Percentiles rank a stretch among this genome's conserved stretches.
These are phyloP conservation scores for Penelope pileata DNA, from an alignment of 2,113 vertebrate species.

Conservation along the genomic window DNA sequence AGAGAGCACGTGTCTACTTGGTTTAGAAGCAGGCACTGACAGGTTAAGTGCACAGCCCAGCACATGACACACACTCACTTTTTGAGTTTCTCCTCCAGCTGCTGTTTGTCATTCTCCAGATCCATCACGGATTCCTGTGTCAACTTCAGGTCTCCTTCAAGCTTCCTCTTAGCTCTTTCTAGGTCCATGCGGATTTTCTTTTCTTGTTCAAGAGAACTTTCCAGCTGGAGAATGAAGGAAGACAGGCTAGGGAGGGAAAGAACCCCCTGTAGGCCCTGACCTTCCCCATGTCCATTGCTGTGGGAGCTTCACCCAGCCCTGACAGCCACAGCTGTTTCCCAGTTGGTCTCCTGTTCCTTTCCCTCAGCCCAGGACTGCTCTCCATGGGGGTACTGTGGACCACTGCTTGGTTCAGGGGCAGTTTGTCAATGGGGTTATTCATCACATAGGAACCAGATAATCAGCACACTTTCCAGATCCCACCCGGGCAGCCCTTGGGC, in stretches of 20 bases:
- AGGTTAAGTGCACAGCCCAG: neutral
- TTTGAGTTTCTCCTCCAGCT: constrained; percentile 92
- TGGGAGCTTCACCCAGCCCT: neutral
- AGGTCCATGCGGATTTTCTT: constrained; percentile 94
- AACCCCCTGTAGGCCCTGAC: neutral
- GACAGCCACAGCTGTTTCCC: neutral
- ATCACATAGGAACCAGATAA: neutral
- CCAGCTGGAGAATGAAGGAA: constrained; percentile 77
- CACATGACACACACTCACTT: constrained; percentile 77
- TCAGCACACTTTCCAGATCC: rapidly evolving
- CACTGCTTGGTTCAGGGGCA: neutral
- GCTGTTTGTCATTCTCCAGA: constrained; percentile 92
- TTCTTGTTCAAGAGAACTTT: constrained; percentile 94
- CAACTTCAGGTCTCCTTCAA: constrained; percentile 93
- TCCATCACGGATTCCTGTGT: constrained; percentile 90
- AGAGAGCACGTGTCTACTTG: neutral
- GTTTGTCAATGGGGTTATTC: neutral
- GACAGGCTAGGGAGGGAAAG: neutral
- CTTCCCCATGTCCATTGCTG: neutral
- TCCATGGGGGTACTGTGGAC: neutral
- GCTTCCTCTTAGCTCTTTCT: constrained; percentile 89
- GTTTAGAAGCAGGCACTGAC: neutral
- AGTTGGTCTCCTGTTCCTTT: neutral
- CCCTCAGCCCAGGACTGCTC: neutral
- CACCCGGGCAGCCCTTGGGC: neutral